Evolutionary conservation across 1,140 invertebrate genomes (phyloP), one percentile per base, ranked within the genome.

Genomic region (Pararge aegeria): DNA sequence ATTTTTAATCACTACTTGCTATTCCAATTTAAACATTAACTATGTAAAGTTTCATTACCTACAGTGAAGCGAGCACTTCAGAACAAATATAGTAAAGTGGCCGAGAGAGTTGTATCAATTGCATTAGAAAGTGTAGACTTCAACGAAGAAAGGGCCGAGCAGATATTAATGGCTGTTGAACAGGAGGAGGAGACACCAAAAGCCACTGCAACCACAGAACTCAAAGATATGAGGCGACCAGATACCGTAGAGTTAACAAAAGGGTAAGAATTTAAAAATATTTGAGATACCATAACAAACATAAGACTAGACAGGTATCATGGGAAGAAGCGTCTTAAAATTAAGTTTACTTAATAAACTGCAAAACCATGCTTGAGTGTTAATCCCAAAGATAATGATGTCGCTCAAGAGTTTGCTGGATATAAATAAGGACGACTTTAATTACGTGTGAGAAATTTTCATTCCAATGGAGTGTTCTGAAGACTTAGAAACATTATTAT

Each of bases 51-150:
- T 34, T 13, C 52, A 34, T 9, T n/a, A 20, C 15, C 91, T 92
- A 19, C 73, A 97, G 96, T 97, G 75, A 95, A 95, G 89, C 74
- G 83, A 18, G 91, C 93, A 73, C 86, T 97, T n/a, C 93, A 94
- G 83, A 90, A 93, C 53, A 94, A 95, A 74, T 96, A 96, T 80
- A 92, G 92, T 50, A 92, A 93, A 40, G 92, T 97, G 27, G 93
- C 95, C 5, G 95, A 96, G 69, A 93, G 94, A 66, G 93, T 97
- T 4, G 94, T 97, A 20, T 90, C 93, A 5, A 93, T 97, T 73
- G 96, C 96, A n/a, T 87, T 97, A 69, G 96, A 97, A 73, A 96
- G 95, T 78, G 95, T 96, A 0, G 94, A 95, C 76, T 97, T 94
- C 83, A 94, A 96, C 61, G 95, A 96, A 80, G 93, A 95, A 69